Evolutionary conservation across 2,888 invertebrate species (phyloP).

Genomic region (Oxystoma pomonae): DNA sequence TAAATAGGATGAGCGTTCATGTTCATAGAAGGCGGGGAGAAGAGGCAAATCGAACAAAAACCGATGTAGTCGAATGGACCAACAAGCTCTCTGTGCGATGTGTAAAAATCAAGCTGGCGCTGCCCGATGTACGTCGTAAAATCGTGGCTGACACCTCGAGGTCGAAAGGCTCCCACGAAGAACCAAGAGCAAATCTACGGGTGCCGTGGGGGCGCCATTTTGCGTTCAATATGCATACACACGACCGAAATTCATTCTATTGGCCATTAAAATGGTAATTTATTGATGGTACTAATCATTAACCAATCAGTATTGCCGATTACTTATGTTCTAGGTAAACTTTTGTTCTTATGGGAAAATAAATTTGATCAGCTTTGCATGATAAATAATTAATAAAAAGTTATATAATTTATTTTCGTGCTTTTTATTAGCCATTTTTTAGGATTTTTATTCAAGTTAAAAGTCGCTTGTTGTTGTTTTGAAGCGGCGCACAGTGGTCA

Average conservation of each 20-base stretch:
- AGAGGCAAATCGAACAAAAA: slow-evolving; percentile 36
- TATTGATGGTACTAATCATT: not conserved
- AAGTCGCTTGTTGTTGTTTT: no score
- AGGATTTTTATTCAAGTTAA: no score
- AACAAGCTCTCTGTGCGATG: not conserved
- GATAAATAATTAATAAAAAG: no score
- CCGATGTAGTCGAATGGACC: slow-evolving; percentile 33
- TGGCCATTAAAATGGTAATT: not conserved
- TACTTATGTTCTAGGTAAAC: not conserved
- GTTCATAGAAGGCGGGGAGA: slow-evolving; percentile 34
- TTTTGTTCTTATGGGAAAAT: not conserved
- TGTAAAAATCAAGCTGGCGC: not conserved
- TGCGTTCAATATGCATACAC: not conserved
- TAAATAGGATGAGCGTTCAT: slow-evolving; percentile 37
- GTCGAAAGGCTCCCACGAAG: not conserved
- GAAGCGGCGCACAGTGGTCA: no score
- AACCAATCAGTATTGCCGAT: not conserved
- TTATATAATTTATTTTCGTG: no score
- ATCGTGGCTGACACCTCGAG: not conserved
- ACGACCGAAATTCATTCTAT: not conserved
- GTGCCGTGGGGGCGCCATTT: not conserved
- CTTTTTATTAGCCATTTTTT: no score
- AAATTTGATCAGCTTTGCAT: no score
- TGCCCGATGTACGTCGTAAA: not conserved
- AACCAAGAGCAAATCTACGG: not conserved